These are phyloP conservation scores for Acyrthosiphon pisum DNA, from an alignment of 1,140 invertebrate genomes.

Conservation along the genomic window DNA sequence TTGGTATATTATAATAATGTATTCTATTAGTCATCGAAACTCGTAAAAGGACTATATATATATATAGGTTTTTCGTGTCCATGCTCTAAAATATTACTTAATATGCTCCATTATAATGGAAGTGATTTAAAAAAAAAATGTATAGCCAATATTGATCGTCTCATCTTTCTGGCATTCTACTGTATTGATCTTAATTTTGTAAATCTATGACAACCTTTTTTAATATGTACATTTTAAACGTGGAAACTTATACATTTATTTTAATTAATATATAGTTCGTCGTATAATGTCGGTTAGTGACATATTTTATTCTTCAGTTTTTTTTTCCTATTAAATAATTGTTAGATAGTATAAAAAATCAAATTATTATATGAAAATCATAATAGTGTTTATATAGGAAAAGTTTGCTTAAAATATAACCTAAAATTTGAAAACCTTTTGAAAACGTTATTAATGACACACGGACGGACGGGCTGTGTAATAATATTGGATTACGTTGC, in stretches of 20 bases:
- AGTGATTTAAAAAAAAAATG: not conserved
- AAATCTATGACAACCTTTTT: not conserved
- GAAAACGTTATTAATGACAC: not conserved
- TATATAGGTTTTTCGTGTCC: no score
- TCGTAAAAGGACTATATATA: not conserved
- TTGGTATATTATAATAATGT: not conserved
- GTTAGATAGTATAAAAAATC: not conserved
- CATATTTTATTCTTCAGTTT: not conserved
- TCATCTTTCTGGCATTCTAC: not conserved
- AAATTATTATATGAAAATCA: not conserved
- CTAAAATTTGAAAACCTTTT: not conserved
- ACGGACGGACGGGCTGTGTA: not conserved
- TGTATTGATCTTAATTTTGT: not conserved
- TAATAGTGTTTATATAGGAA: not conserved
- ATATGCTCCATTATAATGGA: not conserved
- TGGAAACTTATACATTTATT: no score
- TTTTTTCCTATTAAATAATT: not conserved
- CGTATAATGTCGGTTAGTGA: not conserved
- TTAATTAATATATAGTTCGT: no score
- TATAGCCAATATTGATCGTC: not conserved
- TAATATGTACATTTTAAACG: not conserved
- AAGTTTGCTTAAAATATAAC: not conserved
- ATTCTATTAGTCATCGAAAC: no score
- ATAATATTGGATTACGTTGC: conserved; percentile 2
- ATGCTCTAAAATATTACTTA: not conserved